These are phyloP conservation scores for Phengaris alcon DNA, from an alignment of 2,888 invertebrate species.

Conservation along the genomic window DNA sequence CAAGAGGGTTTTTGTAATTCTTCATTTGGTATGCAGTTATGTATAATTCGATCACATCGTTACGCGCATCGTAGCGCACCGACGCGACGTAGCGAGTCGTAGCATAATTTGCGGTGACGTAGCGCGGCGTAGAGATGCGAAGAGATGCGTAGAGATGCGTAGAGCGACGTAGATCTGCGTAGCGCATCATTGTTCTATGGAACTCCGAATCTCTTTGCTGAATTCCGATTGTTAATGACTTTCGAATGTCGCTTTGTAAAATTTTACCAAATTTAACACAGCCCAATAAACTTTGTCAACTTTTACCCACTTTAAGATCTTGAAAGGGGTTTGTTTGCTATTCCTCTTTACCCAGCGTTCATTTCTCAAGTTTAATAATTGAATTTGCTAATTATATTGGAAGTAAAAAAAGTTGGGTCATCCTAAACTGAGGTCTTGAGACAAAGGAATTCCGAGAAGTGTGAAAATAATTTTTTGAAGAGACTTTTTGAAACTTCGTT, in stretches of 20 bases:
- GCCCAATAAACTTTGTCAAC: constrained; percentile 31
- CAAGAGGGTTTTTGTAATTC: too few species aligned
- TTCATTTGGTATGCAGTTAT: too few species aligned
- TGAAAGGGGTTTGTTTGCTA: constrained; percentile 44
- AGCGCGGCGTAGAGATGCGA: not conserved
- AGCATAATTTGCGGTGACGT: not conserved
- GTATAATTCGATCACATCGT: not conserved
- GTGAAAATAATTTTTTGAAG: not conserved
- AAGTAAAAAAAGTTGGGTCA: constrained; percentile 6
- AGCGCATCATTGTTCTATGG: constrained; percentile 50
- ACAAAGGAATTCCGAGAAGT: constrained; percentile 10
- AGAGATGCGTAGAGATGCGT: not conserved
- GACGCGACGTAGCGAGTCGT: not conserved
- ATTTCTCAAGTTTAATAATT: constrained; percentile 24
- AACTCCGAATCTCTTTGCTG: constrained; percentile 40
- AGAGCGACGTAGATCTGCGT: not conserved
- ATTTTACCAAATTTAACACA: constrained; percentile 33
- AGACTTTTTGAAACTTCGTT: not conserved
- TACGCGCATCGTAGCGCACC: not conserved
- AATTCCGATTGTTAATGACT: constrained; percentile 38
- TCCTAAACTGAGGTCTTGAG: not conserved
- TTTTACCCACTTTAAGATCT: constrained; percentile 34
- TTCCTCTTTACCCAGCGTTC: constrained; percentile 32
- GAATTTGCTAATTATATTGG: constrained; percentile 21
- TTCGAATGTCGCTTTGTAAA: constrained; percentile 35